Evolutionary conservation across 2,888 invertebrate genomes (phyloP), one percentile per base, ranked within the genome.

Genomic region (Patella ulyssiponensis): DNA sequence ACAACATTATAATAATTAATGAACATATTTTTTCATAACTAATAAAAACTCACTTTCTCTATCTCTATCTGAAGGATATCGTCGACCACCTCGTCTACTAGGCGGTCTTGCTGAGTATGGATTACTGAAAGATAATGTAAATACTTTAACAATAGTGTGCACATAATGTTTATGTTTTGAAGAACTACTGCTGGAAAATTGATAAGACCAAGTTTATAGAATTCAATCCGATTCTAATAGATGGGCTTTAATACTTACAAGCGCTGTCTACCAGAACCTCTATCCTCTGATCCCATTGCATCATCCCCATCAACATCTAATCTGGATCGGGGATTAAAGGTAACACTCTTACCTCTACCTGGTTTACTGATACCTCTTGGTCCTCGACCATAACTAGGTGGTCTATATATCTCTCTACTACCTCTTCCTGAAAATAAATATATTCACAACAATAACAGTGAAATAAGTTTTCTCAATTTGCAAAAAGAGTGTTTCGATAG

Each of bases 231-330:
- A 70, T 52, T 69, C 17, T 15, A 17, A 53, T 4, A 79, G 23
- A 1, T 51, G 15, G 15, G 76, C 69, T 9, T 76, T 76, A 79
- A 79, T 76, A 15, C 76, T 76, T 20, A 79, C 71, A 73, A 76
- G 76, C 7, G 76, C 56, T 71, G 58, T 79, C 27, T 53, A 79
- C 79, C 79, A 79, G 77, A 69, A 4, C 23, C 69, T 3, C 56
- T 71, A 23, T 69, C 70, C 33, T 81, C 80, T 73, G 78, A 77
- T 33, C 71, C 77, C 82, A 83, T 83, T n/a, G 76, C 64, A 52
- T 80, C 58, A 74, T 81, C 83, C 15, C 80, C 83, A 71, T 83
- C 83, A n/a, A 72, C 77, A 73, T 81, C 83, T 23, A 76, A 76
- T 44, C 72, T 71, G 20, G 70, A 54, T 73, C 74, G 44, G 15